Conservation (phyloP, 1,140 invertebrate genomes). For the Zaprionus ornatus region DNA sequence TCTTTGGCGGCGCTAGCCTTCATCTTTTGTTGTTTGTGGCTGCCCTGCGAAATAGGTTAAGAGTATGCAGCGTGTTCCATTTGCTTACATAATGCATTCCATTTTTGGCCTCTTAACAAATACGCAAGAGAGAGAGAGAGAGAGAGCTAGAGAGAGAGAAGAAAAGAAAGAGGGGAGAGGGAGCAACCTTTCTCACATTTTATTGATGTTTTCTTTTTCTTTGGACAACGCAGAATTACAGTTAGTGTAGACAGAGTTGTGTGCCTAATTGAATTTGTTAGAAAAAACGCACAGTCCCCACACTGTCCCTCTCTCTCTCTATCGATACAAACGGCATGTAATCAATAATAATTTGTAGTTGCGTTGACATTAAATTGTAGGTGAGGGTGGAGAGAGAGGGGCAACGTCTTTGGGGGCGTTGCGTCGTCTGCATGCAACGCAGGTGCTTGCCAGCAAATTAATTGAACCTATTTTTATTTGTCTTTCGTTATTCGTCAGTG, state of each 20-base stretch:
- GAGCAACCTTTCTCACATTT: constrained; percentile 1
- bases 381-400: not conserved
- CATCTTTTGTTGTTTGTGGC: constrained; percentile 1
- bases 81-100: constrained; percentile 62
- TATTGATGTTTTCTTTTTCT: constrained; percentile 10
- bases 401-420: not conserved
- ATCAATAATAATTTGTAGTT: constrained; percentile 70
- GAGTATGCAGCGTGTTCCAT: constrained; percentile 55
- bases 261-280: constrained; percentile 72
- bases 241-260: constrained; percentile 37
- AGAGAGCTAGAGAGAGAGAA: not conserved
- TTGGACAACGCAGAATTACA: constrained; percentile 57
- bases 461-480: constrained; percentile 32
- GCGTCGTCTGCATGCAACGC: constrained; percentile 31
- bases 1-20: not conserved
- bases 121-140: not conserved
- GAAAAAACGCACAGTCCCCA: constrained; percentile 1
- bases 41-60: constrained; percentile 63
- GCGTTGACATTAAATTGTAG: constrained; percentile 60
- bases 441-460: constrained; percentile 52
- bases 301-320: not conserved
- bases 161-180: not conserved
- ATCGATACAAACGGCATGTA: constrained; percentile 70
- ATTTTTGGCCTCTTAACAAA: constrained; percentile 55
- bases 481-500: constrained; percentile 5